Evolutionary conservation across 2,888 invertebrate genomes (phyloP).

Genomic region (Nemoura dubitans): DNA sequence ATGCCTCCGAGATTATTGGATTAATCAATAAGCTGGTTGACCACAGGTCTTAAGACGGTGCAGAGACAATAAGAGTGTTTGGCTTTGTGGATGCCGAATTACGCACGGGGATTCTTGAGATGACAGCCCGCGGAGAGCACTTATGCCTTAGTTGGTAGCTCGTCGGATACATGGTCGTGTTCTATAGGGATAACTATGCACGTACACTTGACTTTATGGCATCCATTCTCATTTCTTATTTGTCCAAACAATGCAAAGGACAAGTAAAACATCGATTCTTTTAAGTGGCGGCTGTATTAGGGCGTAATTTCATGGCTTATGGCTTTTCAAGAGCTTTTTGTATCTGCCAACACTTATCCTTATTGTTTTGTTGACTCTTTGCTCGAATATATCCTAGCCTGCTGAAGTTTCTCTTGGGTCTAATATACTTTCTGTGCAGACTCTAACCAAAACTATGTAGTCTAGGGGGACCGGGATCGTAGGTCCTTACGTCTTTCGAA

Average conservation of each 20-base stretch:
- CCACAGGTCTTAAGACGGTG: background rate
- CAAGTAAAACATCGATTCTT: background rate
- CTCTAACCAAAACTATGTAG: too few species aligned
- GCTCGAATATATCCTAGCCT: too few species aligned
- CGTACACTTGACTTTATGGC: background rate
- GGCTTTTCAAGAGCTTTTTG: background rate
- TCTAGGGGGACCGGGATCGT: too few species aligned
- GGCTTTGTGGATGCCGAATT: background rate
- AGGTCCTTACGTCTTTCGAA: too few species aligned
- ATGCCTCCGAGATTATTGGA: conserved; percentile 1
- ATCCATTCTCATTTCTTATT: background rate
- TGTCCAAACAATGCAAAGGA: background rate
- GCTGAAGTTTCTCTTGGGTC: too few species aligned
- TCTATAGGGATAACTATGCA: background rate
- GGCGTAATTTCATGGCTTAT: background rate
- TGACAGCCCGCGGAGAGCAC: background rate
- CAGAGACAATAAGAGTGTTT: background rate
- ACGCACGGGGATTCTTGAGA: background rate
- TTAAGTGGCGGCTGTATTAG: background rate
- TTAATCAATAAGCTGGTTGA: background rate
- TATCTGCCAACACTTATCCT: background rate
- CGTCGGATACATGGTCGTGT: background rate
- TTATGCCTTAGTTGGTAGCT: background rate
- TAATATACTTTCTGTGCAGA: too few species aligned
- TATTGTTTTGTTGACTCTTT: background rate